Evolutionary conservation across 2,888 invertebrate genomes (phyloP).

Genomic region (Lithophane semibrunnea): DNA sequence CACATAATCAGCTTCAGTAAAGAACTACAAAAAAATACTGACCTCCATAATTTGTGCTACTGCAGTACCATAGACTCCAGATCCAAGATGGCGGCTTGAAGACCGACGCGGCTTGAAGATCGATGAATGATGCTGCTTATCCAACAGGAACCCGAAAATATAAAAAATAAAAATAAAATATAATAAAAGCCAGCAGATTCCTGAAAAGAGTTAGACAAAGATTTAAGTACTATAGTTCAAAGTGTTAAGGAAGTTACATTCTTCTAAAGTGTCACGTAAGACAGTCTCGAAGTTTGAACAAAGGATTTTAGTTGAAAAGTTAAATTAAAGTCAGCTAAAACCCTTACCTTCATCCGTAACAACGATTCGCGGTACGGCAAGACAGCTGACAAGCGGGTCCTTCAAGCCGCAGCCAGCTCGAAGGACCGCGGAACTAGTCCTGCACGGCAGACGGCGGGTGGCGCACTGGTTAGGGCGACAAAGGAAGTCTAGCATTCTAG

Average conservation of each 20-base stretch:
- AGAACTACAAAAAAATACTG: not conserved
- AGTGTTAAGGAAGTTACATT: not conserved
- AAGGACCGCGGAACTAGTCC: slow-evolving; percentile 15
- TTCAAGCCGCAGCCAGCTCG: not conserved
- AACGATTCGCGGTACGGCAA: not conserved
- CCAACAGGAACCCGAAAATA: not conserved
- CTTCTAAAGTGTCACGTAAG: not conserved
- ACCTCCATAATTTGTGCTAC: not conserved
- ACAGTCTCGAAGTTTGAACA: not conserved
- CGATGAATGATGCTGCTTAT: not conserved
- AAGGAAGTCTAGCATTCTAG: slow-evolving; percentile 3
- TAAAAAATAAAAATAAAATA: not conserved
- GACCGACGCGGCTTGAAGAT: not conserved
- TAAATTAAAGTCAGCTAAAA: not conserved
- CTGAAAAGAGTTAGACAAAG: not conserved
- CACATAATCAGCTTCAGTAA: not conserved
- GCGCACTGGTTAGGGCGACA: slow-evolving; percentile 9
- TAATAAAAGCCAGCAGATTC: no score
- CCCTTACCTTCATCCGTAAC: not conserved
- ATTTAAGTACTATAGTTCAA: not conserved
- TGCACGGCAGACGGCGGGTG: not conserved
- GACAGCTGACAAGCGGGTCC: not conserved
- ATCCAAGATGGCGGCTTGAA: slow-evolving; percentile 22
- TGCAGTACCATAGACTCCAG: no score
- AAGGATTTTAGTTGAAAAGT: not conserved